Evolutionary conservation across 2,888 invertebrate species (phyloP), one percentile per base, ranked within the genome.

Genomic region (Cacoxenus indagator): DNA sequence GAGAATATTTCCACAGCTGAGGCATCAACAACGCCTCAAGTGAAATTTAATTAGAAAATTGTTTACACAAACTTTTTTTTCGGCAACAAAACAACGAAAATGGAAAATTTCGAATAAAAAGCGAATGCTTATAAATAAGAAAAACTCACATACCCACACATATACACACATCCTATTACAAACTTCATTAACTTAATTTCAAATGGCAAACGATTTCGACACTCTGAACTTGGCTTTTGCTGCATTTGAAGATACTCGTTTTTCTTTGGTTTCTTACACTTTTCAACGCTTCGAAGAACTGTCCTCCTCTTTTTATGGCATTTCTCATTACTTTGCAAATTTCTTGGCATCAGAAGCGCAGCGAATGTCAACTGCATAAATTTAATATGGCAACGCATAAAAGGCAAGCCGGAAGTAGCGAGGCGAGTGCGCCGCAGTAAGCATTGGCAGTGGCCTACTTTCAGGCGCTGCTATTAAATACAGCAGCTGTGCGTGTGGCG

Each of bases 21-120:
- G 19, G 0, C 17, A 3, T 22, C 22, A 22, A 1, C 8, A 22
- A 70, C 69, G 68, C 71, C 71, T 71, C 76, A 68, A 77, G 81
- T 81, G 78, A 79, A 76, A 80, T 80, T 80, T 80, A 83, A 80
- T 80, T 83, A 78, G 75, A 81, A 82, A 83, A 81, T 81, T 80
- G 83, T 83, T 76, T 83, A 78, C 82, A 73, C 71, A 69, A 78
- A 83, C 74, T 79, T 83, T 80, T 62, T 81, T 81, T 26, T 57
- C 27, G 37, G 37, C 8, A 37, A 37, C 8, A 2, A 37, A 37
- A 37, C 2, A 37, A 37, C 37, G 5, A 37, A 8, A 37, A 37
- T 37, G 9, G 37, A 37, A 37, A 37, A 37, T 37, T 8, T 37
- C 37, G 8, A 14, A 14, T 14, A 37, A 37, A 37, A n/a, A n/a